Evolutionary conservation across 2,113 vertebrate genomes (phyloP).

Genomic region (Vimba vimba): DNA sequence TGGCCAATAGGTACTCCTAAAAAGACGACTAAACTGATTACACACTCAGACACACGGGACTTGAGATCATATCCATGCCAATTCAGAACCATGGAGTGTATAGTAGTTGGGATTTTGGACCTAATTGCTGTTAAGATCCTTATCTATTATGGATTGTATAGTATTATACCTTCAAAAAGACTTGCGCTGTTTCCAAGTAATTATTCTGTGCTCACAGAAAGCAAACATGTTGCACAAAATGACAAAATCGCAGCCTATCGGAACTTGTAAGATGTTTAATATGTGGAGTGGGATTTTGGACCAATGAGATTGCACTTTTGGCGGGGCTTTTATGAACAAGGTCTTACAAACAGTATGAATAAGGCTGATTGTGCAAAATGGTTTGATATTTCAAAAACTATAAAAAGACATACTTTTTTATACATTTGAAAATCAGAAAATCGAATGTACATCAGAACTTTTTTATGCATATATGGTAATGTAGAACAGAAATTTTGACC

Average conservation of each 20-base stretch:
- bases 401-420: not conserved
- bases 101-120: not conserved
- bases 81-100: not conserved
- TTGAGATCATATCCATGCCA: not conserved
- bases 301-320: not conserved
- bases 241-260: not conserved
- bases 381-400: not conserved
- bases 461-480: not conserved
- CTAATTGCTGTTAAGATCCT: not conserved
- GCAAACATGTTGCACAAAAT: slow-evolving; percentile 4
- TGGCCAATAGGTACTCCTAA: not conserved
- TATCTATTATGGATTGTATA: not conserved
- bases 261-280: not conserved
- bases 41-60: not conserved
- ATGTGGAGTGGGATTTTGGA: not conserved
- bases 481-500: no score
- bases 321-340: not conserved
- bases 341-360: not conserved
- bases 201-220: not conserved
- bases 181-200: not conserved
- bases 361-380: not conserved
- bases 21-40: not conserved
- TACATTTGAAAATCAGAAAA: not conserved
- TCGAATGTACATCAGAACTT: not conserved
- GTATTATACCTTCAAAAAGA: not conserved